Evolutionary conservation across 1,140 invertebrate genomes (phyloP), one percentile per base, ranked within the genome.

Genomic region (Ostrea edulis): DNA sequence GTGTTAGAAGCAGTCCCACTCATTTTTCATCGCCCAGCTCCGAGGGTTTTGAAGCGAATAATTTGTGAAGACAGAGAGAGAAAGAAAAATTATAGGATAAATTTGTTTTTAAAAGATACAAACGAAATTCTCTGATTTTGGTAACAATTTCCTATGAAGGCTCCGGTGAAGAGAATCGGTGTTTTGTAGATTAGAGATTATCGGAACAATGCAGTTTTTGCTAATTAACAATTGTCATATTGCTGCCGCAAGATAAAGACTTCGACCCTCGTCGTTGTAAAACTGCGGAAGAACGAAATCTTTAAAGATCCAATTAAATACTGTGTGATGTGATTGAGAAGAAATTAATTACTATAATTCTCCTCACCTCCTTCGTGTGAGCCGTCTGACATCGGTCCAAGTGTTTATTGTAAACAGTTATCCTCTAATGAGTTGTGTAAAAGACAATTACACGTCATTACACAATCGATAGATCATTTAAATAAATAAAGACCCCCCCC

Each of bases 301-400:
- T 29, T 17, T 7, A 25, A 77, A 25, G 29, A 29, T 35, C 25
- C 68, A 77, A 77, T 77, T 35, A 77, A 77, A 77, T 25, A 25
- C 12, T 25, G 68, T 77, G 68, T 77, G 58, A 62, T 62, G 58
- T 62, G 68, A 77, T 77, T 77, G 68, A 77, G 68, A 29, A 29
- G 68, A 77, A 71, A 77, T 77, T 77, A 77, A 77, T 77, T 77
- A 77, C 68, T 29, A 25, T 77, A 77, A 77, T 77, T 77, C 68
- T 25, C 68, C 68, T 77, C 68, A n/a, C 17, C 55, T 62, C 55
- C 55, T n/a, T 44, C 14, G 14, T 62, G 2, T 12, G 22, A 9
- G 22, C 68, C 25, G 25, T 12, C 25, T 29, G 12, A 35, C 12
- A 12, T 12, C 25, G 68, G 25, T 14, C 25, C 14, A 77, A 77